phyloP scores from a whole-genome alignment of 2,888 invertebrate genomes.

The Altica lythri region DNA sequence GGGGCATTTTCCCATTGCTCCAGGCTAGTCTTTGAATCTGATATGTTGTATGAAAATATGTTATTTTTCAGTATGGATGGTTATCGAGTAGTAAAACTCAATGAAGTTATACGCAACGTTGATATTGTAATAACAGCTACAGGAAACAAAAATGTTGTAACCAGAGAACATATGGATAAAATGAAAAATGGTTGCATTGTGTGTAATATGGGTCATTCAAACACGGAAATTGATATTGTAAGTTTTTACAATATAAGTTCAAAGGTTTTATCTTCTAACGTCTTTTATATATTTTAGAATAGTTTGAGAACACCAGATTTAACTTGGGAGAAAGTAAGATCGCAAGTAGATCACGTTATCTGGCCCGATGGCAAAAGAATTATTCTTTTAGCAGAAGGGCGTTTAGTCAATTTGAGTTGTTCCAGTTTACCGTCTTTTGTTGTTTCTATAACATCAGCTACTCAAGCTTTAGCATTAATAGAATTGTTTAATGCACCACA shows the following conservation, averaged over 20 bases:
- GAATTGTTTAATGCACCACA: slow-evolving; percentile 95
- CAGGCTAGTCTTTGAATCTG: no score
- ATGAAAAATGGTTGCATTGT: slow-evolving; percentile 96
- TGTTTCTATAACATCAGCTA: slow-evolving; percentile 96
- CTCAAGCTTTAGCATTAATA: slow-evolving; percentile 95
- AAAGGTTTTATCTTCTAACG: neutral
- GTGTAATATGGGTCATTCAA: slow-evolving; percentile 97
- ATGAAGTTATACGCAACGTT: slow-evolving; percentile 89
- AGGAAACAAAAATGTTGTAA: slow-evolving; percentile 96
- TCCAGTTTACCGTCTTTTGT: slow-evolving; percentile 97
- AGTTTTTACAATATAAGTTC: slow-evolving; percentile 46
- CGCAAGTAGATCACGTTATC: slow-evolving; percentile 97
- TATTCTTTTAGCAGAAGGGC: slow-evolving; percentile 90
- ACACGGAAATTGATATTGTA: slow-evolving; percentile 94
- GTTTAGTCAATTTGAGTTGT: slow-evolving; percentile 94
- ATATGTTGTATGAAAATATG: no score
- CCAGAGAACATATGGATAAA: slow-evolving; percentile 93
- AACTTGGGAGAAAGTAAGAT: slow-evolving; percentile 96
- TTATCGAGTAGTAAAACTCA: slow-evolving; percentile 90
- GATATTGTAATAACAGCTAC: slow-evolving; percentile 98
- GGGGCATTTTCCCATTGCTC: no score
- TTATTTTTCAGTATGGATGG: slow-evolving; percentile 84
- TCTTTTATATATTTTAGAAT: slow-evolving; percentile 61
- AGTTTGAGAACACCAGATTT: slow-evolving; percentile 90
- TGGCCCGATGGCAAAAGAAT: slow-evolving; percentile 98